Evolutionary conservation across 1,140 invertebrate genomes (phyloP), one percentile per base, ranked within the genome.

Genomic region (Steinernema feltiae): DNA sequence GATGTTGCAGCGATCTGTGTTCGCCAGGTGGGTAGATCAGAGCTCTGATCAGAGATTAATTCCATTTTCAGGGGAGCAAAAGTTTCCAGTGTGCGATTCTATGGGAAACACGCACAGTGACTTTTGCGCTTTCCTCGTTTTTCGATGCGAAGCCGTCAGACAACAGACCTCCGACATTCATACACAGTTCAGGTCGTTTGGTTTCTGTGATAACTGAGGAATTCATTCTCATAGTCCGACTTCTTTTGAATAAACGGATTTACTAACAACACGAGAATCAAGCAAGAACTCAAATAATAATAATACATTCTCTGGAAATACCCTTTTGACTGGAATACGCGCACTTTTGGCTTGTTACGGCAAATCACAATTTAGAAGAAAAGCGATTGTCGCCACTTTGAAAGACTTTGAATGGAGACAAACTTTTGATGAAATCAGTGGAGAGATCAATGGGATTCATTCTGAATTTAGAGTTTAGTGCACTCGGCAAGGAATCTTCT

Each of bases 1-100:
- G 24, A 74, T 74, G 73, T 24, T 74, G 73, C 41, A 35, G 35
- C 24, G 35, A 69, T 32, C 30, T 74, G 31, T 74, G 73, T 32
- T 30, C 73, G 0, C 27, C 73, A 24, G 53, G 53, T 63, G 53
- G 24, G 24, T 3, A 63, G 24, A n/a, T 27, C 7, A 7, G 53
- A 74, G 41, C 32, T 69, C 30, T 48, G 69, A 48, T 74, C 31
- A 41, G 18, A 29, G 27, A 15, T 63, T 15, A 63, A 63, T 15
- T 41, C 18, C 35, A 7, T 41, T 41, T 63, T 63, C 24, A 63
- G 53, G 24, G 15, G 3, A 21, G 3, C 15, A 63, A 63, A 7
- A 21, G 3, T 31, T 74, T 74, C 48, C 73, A 18, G 32, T 74
- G 3, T 74, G 73, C 35, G 73, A 74, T 27, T 31, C 48, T 29